phyloP scores from a whole-genome alignment of 2,888 invertebrate genomes.

The Imbricaverruca yamaguchii region DNA sequence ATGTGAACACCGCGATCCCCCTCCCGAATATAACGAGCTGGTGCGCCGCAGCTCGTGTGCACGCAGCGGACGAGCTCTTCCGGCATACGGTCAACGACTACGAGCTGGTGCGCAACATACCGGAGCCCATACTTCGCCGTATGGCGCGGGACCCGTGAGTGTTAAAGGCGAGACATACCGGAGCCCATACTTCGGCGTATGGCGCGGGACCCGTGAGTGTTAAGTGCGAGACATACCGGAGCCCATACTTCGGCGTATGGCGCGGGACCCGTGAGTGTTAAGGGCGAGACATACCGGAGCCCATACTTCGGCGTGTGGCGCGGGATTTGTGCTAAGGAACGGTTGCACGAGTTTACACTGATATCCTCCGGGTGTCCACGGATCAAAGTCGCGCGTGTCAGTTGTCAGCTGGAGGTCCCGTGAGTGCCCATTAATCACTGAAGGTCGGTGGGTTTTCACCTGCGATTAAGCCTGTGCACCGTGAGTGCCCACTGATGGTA shows the following conservation, averaged over 20 bases:
- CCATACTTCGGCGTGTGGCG: background rate
- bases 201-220: background rate
- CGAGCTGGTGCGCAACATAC: constrained; percentile 6
- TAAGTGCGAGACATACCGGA: no score
- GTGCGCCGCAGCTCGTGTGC: constrained; percentile 10
- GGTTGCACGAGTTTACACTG: background rate
- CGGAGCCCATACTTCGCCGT: background rate
- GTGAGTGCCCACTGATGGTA: no score
- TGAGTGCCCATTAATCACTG: no score
- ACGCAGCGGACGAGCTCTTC: background rate
- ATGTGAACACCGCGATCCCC: no score
- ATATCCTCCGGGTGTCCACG: background rate
- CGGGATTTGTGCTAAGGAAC: background rate
- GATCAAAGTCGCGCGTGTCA: no score
- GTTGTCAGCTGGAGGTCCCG: no score
- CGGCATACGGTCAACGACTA: background rate
- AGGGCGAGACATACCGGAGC: no score
- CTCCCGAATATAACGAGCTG: no score
- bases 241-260: background rate
- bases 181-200: background rate
- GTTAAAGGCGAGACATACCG: background rate
- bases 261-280: background rate
- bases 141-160: background rate
- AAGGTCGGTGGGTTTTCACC: no score
- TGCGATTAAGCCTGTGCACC: no score